Evolutionary conservation across 2,113 vertebrate species (phyloP), one percentile per base, ranked within the genome.

Genomic region (Elephantulus edwardii): DNA sequence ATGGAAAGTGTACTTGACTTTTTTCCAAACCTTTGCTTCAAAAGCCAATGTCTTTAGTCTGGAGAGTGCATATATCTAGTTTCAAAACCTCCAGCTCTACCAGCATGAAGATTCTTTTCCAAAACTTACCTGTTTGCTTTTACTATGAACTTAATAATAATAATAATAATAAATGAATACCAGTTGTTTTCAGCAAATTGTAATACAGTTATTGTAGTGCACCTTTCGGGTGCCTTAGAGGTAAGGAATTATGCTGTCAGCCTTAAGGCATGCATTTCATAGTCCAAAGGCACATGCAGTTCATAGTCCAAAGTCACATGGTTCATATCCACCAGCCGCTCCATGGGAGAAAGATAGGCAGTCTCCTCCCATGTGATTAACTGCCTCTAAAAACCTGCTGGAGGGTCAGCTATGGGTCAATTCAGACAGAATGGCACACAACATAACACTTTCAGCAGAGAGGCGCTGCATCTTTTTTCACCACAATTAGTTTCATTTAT

Each of bases 31-130:
- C 28, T 80, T 70, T 35, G 48, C 68, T 91, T 91, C 80, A 70
- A 80, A 68, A 50, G 64, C 26, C 62, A 46, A 9, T 88, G 70
- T 81, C 88, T 70, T 66, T 38, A 40, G 50, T 64, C 91, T 68
- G 38, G 68, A 30, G 10, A 72, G 46, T 77, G 79, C 77, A 93
- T 83, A 95, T 95, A 86, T 58, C 86, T 93, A 14, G 64, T 89
- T 95, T 94, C 92, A 94, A 70, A 94, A 82, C 72, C 95, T 5
- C 54, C 86, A 93, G 75, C 0, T 68, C 71, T 70, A 76, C 35
- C 46, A 83, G 72, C 76, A 79, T 19, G 77, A 70, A 60, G 89
- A 89, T 90, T 93, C 84, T 93, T 84, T 92, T 94, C 85, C 93
- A 95, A 93, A 8, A 70, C 40, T 71, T 48, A 30, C 54, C 89